These are phyloP conservation scores for Grallaria varia DNA, from an alignment of 2,113 vertebrate species.

Conservation along the genomic window DNA sequence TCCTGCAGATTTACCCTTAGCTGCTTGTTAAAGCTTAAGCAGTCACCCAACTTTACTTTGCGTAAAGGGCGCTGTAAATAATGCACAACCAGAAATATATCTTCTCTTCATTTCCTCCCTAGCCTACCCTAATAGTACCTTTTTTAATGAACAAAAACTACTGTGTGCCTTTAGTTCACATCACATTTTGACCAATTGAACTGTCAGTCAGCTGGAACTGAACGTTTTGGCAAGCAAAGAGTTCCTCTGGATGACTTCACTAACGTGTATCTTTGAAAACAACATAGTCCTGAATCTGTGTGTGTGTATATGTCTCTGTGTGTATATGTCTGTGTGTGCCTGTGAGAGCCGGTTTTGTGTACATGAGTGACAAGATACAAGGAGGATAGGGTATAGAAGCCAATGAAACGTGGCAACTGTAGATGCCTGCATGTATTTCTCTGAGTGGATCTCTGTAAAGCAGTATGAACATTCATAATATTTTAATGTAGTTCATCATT, in stretches of 20 bases:
- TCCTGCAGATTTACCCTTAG: background rate
- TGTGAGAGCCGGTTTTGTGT: background rate
- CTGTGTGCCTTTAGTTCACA: background rate
- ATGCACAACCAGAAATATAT: constrained; percentile 9
- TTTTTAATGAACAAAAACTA: background rate
- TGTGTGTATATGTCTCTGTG: background rate
- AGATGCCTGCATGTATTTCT: background rate
- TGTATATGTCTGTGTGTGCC: background rate
- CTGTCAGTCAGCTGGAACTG: background rate
- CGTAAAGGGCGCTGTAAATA: constrained; percentile 45
- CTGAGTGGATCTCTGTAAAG: background rate
- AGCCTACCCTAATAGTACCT: background rate
- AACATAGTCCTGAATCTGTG: background rate
- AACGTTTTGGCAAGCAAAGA: background rate
- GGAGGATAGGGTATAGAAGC: background rate
- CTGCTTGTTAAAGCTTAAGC: constrained; percentile 25
- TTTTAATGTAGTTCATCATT: background rate
- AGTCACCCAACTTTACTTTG: constrained; percentile 65
- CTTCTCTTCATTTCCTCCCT: background rate
- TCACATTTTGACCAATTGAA: background rate
- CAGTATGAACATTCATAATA: background rate
- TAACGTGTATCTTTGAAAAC: background rate
- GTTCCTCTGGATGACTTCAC: background rate
- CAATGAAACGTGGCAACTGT: constrained; percentile 18
- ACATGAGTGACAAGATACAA: background rate